Evolutionary conservation across 1,140 invertebrate species (phyloP), one percentile per base, ranked within the genome.

Genomic region (Pseudomyrmex pallidus): DNA sequence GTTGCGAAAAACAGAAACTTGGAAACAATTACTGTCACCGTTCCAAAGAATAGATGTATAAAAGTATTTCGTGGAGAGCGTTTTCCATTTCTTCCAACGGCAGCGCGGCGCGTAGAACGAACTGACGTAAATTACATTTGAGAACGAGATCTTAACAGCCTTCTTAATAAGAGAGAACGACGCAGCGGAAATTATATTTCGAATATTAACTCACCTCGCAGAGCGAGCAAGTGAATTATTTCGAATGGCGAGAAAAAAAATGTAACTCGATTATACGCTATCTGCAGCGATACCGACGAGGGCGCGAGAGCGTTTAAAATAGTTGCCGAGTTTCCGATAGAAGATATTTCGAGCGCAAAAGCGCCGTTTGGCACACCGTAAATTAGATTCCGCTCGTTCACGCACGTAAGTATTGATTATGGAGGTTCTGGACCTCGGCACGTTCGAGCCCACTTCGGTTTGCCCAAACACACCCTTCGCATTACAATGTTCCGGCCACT

Each of bases 341-440:
- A 80, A 80, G 76, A 72, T 80, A 80, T 80, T 80, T 80, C 56
- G 54, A 50, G 54, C 54, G 59, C 25, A 56, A 46, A 0, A 35
- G 35, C 35, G 35, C 35, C 54, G 54, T n/a, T 70, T 72, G 76
- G 76, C 76, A 80, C 76, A 72, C 72, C 76, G 54, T 80, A 80
- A 80, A 80, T 80, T 80, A 80, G 66, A 80, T 80, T 80, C 56
- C 76, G 54, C 54, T 59, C 56, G 76, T 80, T 80, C 76, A 80
- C 76, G 76, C 46, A 80, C 76, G 76, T 66, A 59, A 80, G 76
- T 80, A 80, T 80, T 80, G 76, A 80, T 80, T 80, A 72, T 80
- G 61, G 76, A 59, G 46, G 22, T 20, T 15, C 66, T 7, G 35
- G 35, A 35, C 35, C 35, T 0, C 35, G 35, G 56, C 46, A 70